A percentile compares a stretch with the other conserved stretches of the same genome.
phyloP scores from a whole-genome alignment of 2,113 vertebrate species.

The Alligator mississippiensis region DNA sequence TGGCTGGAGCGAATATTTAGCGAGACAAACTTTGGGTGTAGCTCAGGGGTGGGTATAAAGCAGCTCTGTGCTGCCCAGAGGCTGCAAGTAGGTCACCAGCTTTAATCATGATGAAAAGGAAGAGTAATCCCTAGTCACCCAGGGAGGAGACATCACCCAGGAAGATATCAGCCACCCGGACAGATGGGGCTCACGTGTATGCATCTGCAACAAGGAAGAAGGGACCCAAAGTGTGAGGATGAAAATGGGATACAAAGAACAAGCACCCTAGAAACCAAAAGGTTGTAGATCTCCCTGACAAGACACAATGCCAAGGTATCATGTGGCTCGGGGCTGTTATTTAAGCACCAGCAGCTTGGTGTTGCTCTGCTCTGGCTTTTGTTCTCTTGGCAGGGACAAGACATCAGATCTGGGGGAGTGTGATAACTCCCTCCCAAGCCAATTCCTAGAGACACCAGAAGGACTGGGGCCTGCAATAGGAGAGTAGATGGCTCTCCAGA shows the following conservation, averaged over 20 bases:
- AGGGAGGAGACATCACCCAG: no score
- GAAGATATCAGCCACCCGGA: neutral
- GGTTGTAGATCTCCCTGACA: neutral
- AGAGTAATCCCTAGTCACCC: neutral
- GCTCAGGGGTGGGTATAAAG: no score
- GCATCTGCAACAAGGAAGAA: no score
- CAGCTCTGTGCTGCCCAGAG: no score
- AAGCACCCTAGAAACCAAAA: neutral
- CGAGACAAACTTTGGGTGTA: neutral
- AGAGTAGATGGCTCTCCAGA: neutral
- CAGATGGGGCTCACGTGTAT: neutral
- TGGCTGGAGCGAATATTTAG: neutral
- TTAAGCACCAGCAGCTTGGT: no score
- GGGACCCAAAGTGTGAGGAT: neutral
- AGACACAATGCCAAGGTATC: no score
- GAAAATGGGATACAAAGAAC: neutral
- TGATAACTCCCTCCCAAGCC: no score
- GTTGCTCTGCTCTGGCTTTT: neutral
- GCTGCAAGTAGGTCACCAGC: neutral
- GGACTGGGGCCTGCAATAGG: neutral
- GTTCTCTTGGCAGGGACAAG: neutral
- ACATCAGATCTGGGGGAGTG: neutral
- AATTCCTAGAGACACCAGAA: neutral
- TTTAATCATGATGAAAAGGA: neutral
- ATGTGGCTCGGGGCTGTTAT: neutral